These are phyloP conservation scores for Atopsyche davidsoni DNA, from an alignment of 1,140 invertebrate species.

Conservation along the genomic window DNA sequence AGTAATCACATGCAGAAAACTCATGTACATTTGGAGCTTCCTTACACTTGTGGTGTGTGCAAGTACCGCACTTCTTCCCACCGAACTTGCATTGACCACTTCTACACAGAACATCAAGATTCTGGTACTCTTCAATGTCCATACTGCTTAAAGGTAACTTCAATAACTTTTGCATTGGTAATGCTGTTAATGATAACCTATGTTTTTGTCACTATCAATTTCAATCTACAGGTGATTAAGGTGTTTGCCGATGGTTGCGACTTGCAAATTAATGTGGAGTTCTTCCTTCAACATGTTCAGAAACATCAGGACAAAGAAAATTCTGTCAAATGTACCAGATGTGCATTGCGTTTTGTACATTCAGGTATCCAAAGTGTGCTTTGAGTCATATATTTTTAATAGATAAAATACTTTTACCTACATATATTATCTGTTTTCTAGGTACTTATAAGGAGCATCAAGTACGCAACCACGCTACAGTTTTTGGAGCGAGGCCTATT, in stretches of 20 bases:
- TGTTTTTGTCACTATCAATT: constrained; percentile 22
- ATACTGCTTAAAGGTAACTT: constrained; percentile 58
- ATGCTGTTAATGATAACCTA: constrained; percentile 6
- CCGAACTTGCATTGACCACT: constrained; percentile 67
- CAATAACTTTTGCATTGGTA: constrained; percentile 32
- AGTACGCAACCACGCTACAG: constrained; percentile 44
- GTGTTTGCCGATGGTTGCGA: constrained; percentile 45
- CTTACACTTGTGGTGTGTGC: constrained; percentile 71
- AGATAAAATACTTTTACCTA: constrained; percentile 5
- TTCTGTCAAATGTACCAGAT: constrained; percentile 59
- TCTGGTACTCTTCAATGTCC: constrained; percentile 63
- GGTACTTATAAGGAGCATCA: constrained; percentile 51
- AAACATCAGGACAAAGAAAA: constrained; percentile 52
- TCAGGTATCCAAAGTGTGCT: constrained; percentile 42
- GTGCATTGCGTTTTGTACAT: constrained; percentile 65
- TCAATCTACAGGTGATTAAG: constrained; percentile 38
- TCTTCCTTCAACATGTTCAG: constrained; percentile 48
- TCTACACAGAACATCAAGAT: constrained; percentile 56
- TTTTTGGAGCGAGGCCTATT: constrained; percentile 36
- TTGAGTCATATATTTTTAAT: constrained; percentile 9
- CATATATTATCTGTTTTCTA: constrained; percentile 31
- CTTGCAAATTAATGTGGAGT: constrained; percentile 45
- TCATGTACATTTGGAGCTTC: constrained; percentile 70
- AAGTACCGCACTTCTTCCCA: constrained; percentile 69
- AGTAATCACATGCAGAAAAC: constrained; percentile 69